Evolutionary conservation across 1,140 invertebrate species (phyloP).

Genomic region (Ephestia elutella): DNA sequence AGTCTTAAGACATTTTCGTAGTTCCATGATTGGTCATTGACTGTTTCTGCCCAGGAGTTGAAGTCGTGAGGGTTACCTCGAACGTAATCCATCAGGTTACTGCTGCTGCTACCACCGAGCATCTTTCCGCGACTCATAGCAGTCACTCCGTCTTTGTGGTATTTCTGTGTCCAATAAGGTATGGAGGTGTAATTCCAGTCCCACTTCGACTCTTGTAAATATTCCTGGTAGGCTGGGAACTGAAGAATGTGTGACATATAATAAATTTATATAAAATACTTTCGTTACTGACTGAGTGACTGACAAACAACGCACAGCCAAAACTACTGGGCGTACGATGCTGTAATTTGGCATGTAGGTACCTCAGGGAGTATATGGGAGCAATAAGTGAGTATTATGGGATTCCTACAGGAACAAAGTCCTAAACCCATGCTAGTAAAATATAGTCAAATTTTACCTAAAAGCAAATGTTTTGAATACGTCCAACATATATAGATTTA

Average conservation of each 20-base stretch:
- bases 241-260: conserved; percentile 23
- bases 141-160: conserved; percentile 75
- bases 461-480: conserved; percentile 9
- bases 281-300: too few species aligned
- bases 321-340: too few species aligned
- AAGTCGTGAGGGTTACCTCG: too few species aligned
- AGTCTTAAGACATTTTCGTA: conserved; percentile 78
- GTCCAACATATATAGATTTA: too few species aligned
- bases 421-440: too few species aligned
- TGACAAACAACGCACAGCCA: too few species aligned
- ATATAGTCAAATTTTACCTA: too few species aligned
- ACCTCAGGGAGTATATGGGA: too few species aligned
- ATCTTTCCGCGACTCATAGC: conserved; percentile 80
- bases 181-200: conserved; percentile 86
- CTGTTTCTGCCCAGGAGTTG: conserved; percentile 76
- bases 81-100: conserved; percentile 86
- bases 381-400: too few species aligned
- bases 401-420: too few species aligned
- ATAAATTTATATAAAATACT: too few species aligned
- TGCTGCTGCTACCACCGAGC: conserved; percentile 81
- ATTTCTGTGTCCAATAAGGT: conserved; percentile 77
- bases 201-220: conserved; percentile 23
- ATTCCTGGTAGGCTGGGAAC: conserved; percentile 28
- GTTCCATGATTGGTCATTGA: conserved; percentile 77
- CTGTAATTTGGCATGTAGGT: too few species aligned